Evolutionary conservation across 2,888 invertebrate species (phyloP), one percentile per base, ranked within the genome.

Genomic region (Ganaspis brasiliensis): DNA sequence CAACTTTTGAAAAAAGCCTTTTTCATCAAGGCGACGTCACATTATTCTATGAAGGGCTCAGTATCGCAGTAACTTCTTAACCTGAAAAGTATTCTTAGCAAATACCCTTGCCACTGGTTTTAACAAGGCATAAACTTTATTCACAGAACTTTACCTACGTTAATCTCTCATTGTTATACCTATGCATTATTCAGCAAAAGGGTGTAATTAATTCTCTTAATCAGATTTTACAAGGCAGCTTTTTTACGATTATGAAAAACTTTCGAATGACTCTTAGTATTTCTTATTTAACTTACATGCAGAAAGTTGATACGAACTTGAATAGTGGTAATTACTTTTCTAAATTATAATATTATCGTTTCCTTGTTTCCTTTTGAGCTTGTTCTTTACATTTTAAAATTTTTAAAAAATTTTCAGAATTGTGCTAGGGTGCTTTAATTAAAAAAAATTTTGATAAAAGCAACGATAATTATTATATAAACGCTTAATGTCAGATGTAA

Each of bases 81-180:
- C 61, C 61, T 35, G 61, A 61, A 59, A 59, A 59, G 59, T 59
- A 31, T 59, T 59, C 59, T 59, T 16, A 31, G 59, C 31, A 16
- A 59, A 16, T 59, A 31, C 31, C 16, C n/a, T 5, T 12, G 21
- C 24, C 56, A 59, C 59, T 59, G 59, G 59, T n/a, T 31, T 59
- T 31, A 59, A 59, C 59, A 16, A 59, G 31, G 59, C 59, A 59
- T 59, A 59, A 59, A 59, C 31, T 59, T 59, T 31, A 59, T 59
- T 57, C 57, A n/a, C 14, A 26, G 57, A 57, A 59, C 59, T 31
- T 59, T 31, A 31, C 59, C 59, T 31, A 31, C 16, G 31, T 59
- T 59, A 16, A 55, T 31, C 31, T 59, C 10, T 16, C 31, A 35
- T 59, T 59, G n/a, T 59, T 59, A 16, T 31, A 59, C 31, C 26